phyloP scores from a whole-genome alignment of 2,888 invertebrate genomes.

The Cosmia trapezina region DNA sequence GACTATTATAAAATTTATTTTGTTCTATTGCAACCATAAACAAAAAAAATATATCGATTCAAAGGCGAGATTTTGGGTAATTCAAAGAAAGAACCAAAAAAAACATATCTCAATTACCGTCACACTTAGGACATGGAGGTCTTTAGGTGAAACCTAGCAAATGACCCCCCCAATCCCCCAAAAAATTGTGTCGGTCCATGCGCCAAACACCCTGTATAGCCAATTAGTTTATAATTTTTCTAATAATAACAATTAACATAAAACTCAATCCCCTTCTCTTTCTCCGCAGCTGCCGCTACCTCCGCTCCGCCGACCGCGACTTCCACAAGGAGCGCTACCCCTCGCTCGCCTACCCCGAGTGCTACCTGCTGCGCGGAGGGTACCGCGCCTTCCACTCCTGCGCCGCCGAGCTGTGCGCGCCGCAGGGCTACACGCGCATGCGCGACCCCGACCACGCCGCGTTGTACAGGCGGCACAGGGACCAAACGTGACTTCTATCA shows the following conservation, averaged over 20 bases:
- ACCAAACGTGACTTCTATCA: neutral
- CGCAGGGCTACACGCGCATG: slow-evolving; percentile 95
- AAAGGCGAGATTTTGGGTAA: too few species aligned
- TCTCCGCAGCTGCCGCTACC: slow-evolving; percentile 93
- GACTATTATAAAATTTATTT: too few species aligned
- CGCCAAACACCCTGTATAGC: too few species aligned
- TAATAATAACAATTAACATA: neutral
- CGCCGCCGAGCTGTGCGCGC: slow-evolving; percentile 92
- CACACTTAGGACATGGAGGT: too few species aligned
- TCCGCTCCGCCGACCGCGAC: slow-evolving; percentile 95
- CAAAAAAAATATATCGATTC: too few species aligned
- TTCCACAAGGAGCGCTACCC: slow-evolving; percentile 96
- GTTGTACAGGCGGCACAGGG: slow-evolving; percentile 92
- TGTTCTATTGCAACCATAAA: too few species aligned
- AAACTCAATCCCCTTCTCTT: neutral
- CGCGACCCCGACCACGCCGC: slow-evolving; percentile 94
- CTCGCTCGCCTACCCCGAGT: slow-evolving; percentile 96
- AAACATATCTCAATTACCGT: too few species aligned
- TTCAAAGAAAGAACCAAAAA: too few species aligned
- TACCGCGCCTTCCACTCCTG: slow-evolving; percentile 92
- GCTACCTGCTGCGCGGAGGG: slow-evolving; percentile 96
- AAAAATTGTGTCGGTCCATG: too few species aligned
- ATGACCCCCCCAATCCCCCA: too few species aligned
- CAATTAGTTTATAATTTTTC: too few species aligned
- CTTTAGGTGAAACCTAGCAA: too few species aligned